Conservation (phyloP, 2,113 vertebrate genomes). For the Rostratula benghalensis region DNA sequence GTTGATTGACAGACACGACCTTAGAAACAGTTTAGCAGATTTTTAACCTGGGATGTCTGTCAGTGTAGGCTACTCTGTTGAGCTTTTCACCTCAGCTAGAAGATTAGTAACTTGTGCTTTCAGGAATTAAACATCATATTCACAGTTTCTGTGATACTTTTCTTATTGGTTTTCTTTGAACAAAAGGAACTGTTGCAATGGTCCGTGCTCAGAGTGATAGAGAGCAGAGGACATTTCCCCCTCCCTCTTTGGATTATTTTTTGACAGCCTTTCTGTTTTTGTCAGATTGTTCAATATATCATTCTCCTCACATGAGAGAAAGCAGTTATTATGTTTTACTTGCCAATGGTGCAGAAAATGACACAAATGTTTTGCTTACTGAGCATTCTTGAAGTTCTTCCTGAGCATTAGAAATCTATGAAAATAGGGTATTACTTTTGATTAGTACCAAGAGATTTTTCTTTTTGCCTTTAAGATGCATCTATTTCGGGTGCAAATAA, state of each 20-base stretch:
- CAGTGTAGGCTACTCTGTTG: neutral
- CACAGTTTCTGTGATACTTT: neutral
- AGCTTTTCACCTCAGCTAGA: neutral
- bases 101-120: conserved; percentile 3
- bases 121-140: neutral
- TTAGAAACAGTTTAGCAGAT: neutral
- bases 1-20: neutral
- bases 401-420: neutral
- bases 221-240: neutral
- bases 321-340: conserved; percentile 9
- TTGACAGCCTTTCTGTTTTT: conserved; percentile 12
- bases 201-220: neutral
- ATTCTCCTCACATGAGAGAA: conserved; percentile 4
- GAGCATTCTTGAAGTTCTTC: conserved; percentile 34
- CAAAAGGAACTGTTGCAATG: neutral
- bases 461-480: neutral
- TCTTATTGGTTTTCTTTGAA: neutral
- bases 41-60: neutral
- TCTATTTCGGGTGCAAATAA: conserved; percentile 1
- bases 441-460: neutral
- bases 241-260: neutral
- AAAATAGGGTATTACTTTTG: conserved; percentile 18
- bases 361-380: conserved; percentile 61
- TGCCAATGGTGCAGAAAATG: conserved; percentile 19
- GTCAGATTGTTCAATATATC: conserved; percentile 32